Base-by-base conservation (phyloP, 2,797 vertebrate genomes). In the Babyrousa celebensis region DNA sequence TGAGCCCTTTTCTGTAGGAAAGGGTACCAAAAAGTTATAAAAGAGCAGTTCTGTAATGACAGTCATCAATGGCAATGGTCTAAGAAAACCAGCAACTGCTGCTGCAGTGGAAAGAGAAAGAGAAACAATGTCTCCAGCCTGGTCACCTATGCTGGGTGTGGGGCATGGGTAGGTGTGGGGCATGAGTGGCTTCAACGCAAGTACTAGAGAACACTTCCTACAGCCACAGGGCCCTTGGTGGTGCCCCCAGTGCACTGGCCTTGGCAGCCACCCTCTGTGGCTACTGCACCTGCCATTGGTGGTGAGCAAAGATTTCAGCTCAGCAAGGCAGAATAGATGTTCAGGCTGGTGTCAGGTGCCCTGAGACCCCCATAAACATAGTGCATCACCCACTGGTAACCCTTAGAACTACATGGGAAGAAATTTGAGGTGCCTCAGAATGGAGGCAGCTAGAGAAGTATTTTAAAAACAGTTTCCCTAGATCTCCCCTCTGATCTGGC, bases 391-490 rank as follows among this genome's bases (percentile, higher is more conserved):
- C 79, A 12, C 1, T 54, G 72, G 65, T 27, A 86, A 77, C 23
- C 21, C 60, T 62, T 16, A 85, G 58, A 89, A 72, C 29, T 54
- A 68, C n/a, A 58, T 18, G 15, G 40, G n/a, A 43, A 54, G 52
- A 67, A 95, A 79, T 71, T 15, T 62, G 43, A 95, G 36, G 48
- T 87, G n/a, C 56, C 23, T n/a, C 43, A 52, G 78, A 85, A 36
- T 17, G n/a, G 12, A 82, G 74, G 52, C 60, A 74, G 40, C 40
- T 27, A 94, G 63, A 85, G 62, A 75, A 54, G 54, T 40, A 71
- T 63, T 92, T 94, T 89, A 0, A 43, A 91, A 89, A 72, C 43
- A 16, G 18, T 91, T 23, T 85, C 88, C 82, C 12, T 48, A 4
- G 16, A 85, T 68, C 2, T 82, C 12, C 29, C 62, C 14, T 90